Percentiles rank a stretch among this genome's conserved stretches.
phyloP scores from a whole-genome alignment of 37 sponge, comb jelly and placozoan genomes.

The Aphrocallistes beatrix region DNA sequence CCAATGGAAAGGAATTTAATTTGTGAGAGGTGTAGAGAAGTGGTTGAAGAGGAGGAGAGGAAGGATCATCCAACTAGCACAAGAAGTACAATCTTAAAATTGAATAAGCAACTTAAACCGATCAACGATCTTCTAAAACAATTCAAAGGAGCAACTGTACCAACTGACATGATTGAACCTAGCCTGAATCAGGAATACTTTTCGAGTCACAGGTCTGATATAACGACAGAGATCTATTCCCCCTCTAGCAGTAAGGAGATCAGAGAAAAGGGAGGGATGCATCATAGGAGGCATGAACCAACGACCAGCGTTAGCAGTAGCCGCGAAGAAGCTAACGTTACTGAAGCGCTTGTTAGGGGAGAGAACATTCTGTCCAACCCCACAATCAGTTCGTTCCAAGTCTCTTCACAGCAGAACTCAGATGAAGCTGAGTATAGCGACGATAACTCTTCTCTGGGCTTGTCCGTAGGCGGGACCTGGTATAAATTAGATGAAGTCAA shows the following conservation, averaged over 20 bases:
- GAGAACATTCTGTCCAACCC: neutral
- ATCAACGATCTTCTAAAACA: neutral
- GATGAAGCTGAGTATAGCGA: neutral
- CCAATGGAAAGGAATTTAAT: constrained; percentile 32
- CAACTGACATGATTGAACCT: neutral
- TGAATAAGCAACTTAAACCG: neutral
- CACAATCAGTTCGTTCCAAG: neutral
- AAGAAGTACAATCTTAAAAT: neutral
- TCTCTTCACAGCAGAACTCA: neutral
- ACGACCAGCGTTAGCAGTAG: neutral
- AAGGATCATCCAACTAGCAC: neutral
- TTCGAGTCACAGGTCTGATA: no score
- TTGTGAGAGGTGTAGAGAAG: neutral
- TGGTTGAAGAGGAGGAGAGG: constrained; percentile 18
- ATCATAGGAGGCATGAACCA: no score
- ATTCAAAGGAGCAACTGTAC: neutral
- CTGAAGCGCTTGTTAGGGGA: neutral
- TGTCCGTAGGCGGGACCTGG: constrained; percentile 36
- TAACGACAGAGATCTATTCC: no score
- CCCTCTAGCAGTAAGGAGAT: no score
- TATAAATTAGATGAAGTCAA: constrained; percentile 46
- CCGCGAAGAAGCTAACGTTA: neutral
- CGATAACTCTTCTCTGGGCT: neutral
- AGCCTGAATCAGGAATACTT: neutral
- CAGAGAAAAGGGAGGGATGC: no score